Evolutionary conservation across 2,113 vertebrate genomes (phyloP), one percentile per base, ranked within the genome.

Genomic region (Daphoenositta chrysoptera): DNA sequence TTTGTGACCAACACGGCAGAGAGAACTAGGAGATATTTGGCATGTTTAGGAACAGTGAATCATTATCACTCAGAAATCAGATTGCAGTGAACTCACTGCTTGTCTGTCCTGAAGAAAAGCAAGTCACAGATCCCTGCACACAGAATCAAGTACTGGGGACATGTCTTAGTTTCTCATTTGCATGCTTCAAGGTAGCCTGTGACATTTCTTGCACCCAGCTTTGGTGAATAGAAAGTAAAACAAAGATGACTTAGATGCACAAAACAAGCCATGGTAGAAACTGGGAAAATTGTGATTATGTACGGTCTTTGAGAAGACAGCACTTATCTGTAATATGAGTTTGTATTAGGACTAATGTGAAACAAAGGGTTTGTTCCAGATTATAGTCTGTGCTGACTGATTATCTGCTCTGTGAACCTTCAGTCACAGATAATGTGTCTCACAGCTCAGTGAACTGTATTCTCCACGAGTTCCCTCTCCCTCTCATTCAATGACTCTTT

Each of bases 331-430:
- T 68, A 58, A 58, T n/a, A 15, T 6, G 26, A 80, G 37, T 61
- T 76, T 56, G 53, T 72, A 14, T 72, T 33, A 66, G 23, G 40
- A 39, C 33, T 89, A 90, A 91, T 83, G 70, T 91, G 81, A 87
- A 72, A 91, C 66, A 88, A 90, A 93, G 68, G 51, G 60, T 78
- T 93, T 91, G 77, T 82, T 95, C 87, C 81, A 91, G 87, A 64
- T 66, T 84, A 13, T 24, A 44, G 56, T 9, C 40, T 72, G 61
- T 61, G 40, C n/a, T 84, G 72, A 2, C 47, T 87, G 89, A 72
- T 93, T 91, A 84, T 78, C 47, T 76, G 73, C 90, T 93, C 81
- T 87, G 58, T 73, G 77, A 78, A 19, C 54, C 50, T 87, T 70
- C 73, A 66, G 84, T 33, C 77, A 68, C 73, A 87, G 70, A 54